phyloP scores from a whole-genome alignment of 2,888 invertebrate genomes.

The Apodemia zela region DNA sequence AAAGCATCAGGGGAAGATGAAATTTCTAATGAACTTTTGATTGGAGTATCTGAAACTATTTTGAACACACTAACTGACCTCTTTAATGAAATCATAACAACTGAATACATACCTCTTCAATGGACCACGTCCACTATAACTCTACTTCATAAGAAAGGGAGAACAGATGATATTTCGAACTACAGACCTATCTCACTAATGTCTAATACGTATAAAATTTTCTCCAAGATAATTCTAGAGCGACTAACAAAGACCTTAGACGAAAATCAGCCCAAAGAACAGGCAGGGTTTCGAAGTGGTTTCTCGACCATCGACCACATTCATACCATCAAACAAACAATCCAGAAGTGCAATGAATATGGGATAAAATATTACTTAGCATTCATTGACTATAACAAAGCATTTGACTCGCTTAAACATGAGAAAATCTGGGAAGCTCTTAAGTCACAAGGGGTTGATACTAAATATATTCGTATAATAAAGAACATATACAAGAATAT shows the following conservation, averaged over 20 bases:
- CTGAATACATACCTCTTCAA: constrained; percentile 29
- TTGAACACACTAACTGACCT: constrained; percentile 20
- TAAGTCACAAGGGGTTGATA: constrained; percentile 21
- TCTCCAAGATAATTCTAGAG: constrained; percentile 29
- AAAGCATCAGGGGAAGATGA: constrained; percentile 23
- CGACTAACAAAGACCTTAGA: constrained; percentile 19
- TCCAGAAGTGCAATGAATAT: constrained; percentile 17
- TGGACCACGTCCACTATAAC: constrained; percentile 33
- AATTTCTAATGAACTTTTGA: constrained; percentile 27
- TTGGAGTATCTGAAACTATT: constrained; percentile 20
- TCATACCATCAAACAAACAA: constrained; percentile 22
- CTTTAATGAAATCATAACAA: constrained; percentile 31
- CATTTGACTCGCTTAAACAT: constrained; percentile 28
- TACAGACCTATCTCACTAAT: constrained; percentile 34
- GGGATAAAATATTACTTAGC: constrained; percentile 22
- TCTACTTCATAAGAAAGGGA: constrained; percentile 34
- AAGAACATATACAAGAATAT: constrained; percentile 22
- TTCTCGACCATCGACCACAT: constrained; percentile 31
- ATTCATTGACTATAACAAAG: constrained; percentile 28
- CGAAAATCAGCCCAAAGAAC: background rate
- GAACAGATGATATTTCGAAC: constrained; percentile 29
- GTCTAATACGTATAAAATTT: constrained; percentile 32
- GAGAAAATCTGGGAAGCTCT: constrained; percentile 26
- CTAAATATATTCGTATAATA: constrained; percentile 25
- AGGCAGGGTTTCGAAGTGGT: constrained; percentile 16